Evolutionary conservation across 1,140 invertebrate species (phyloP).

Genomic region (Cardiocondyla obscurior): DNA sequence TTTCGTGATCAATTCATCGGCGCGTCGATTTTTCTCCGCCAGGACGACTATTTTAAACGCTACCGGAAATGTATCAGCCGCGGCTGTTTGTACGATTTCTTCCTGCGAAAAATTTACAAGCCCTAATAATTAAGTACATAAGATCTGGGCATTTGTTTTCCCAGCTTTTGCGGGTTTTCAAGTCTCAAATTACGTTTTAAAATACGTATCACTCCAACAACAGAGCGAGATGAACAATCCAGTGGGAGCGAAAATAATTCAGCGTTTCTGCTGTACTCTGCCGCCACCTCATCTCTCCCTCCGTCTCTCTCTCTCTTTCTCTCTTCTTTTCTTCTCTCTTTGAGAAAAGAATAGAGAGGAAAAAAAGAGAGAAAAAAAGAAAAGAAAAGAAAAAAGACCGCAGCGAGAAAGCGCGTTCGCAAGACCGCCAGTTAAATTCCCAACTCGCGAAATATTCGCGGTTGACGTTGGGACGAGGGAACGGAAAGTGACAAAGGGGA

Average conservation of each 20-base stretch:
- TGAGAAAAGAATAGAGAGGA: too few species aligned
- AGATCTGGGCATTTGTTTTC: constrained; percentile 19
- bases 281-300: not conserved
- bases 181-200: constrained; percentile 27
- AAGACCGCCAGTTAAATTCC: constrained; percentile 27
- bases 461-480: not conserved
- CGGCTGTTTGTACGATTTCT: not conserved
- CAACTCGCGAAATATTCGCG: constrained; percentile 50
- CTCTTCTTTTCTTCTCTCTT: too few species aligned
- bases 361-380: too few species aligned
- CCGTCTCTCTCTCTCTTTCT: not conserved
- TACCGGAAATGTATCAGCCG: not conserved
- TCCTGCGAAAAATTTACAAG: not conserved
- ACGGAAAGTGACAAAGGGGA: not conserved
- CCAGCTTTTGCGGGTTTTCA: not conserved
- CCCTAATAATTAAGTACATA: not conserved
- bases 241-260: constrained; percentile 40
- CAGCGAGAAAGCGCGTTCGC: constrained; percentile 15
- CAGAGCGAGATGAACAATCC: constrained; percentile 31
- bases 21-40: not conserved
- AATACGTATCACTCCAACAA: constrained; percentile 17
- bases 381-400: not conserved
- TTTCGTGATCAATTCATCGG: not conserved
- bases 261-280: not conserved
- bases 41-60: not conserved